phyloP scores from a whole-genome alignment of 92 coral and sea anemone genomes.

The Palythoa grandiflora region DNA sequence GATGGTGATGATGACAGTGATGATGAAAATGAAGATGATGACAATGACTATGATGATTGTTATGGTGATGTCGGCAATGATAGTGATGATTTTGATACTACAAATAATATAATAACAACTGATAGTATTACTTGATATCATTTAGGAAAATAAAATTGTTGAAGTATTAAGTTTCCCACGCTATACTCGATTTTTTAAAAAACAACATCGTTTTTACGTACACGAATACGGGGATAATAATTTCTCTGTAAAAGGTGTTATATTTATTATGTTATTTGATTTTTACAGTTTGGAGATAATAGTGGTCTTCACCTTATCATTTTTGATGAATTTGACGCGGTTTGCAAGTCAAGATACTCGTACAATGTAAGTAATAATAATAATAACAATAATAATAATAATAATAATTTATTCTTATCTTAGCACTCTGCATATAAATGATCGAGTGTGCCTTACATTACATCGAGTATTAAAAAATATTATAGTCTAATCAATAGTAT shows the following conservation, averaged over 20 bases:
- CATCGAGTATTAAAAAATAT: too few species aligned
- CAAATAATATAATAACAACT: too few species aligned
- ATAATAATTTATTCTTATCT: neutral
- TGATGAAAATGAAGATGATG: neutral
- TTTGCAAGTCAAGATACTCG: constrained; percentile 98
- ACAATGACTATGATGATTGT: neutral
- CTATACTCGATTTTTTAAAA: too few species aligned
- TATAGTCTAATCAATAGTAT: too few species aligned
- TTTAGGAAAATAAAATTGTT: too few species aligned
- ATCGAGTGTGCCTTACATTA: too few species aligned
- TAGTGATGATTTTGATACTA: neutral
- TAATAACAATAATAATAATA: neutral
- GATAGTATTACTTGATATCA: too few species aligned
- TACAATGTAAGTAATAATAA: constrained; percentile 81
- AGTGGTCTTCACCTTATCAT: constrained; percentile 97
- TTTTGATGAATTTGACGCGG: constrained; percentile 99
- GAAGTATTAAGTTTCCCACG: too few species aligned
- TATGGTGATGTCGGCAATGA: neutral
- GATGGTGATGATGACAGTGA: neutral
- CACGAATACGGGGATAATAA: too few species aligned
- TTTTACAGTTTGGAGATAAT: constrained; percentile 86
- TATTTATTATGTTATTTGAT: neutral
- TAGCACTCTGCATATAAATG: neutral
- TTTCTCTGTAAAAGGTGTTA: neutral
- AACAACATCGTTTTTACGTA: too few species aligned